A percentile compares a stretch with the other conserved stretches of the same genome.
These are phyloP conservation scores for Pantherophis alleghaniensis DNA, from an alignment of 2,797 vertebrate genomes.

Conservation along the genomic window DNA sequence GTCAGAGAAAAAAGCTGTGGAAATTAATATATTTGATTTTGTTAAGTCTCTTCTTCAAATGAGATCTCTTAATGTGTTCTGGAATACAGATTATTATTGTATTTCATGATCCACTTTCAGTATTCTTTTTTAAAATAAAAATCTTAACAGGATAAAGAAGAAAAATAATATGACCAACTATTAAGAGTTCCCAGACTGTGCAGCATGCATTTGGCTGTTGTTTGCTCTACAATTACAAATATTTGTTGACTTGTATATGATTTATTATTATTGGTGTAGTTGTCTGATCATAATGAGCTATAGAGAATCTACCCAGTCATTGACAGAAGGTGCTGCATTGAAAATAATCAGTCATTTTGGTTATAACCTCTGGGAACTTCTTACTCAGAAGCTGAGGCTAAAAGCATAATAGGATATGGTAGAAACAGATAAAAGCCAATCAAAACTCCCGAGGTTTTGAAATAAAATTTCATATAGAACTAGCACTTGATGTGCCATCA, in stretches of 20 bases:
- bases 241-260: background rate
- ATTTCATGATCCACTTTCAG: slow-evolving; percentile 9
- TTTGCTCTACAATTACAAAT: background rate
- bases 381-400: background rate
- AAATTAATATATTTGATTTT: background rate
- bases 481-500: background rate
- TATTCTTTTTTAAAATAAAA: background rate
- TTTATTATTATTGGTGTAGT: background rate
- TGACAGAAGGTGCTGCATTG: background rate
- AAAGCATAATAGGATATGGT: background rate
- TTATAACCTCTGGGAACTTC: background rate
- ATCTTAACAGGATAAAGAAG: background rate
- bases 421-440: background rate
- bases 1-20: background rate
- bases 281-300: background rate
- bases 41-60: background rate
- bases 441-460: background rate
- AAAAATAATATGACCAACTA: background rate
- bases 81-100: slow-evolving; percentile 7
- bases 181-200: background rate
- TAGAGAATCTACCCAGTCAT: background rate
- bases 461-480: background rate
- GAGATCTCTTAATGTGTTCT: background rate
- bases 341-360: background rate
- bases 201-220: background rate